These are phyloP conservation scores for Invenusta paracnida DNA, from an alignment of 2,888 invertebrate genomes.

Conservation along the genomic window DNA sequence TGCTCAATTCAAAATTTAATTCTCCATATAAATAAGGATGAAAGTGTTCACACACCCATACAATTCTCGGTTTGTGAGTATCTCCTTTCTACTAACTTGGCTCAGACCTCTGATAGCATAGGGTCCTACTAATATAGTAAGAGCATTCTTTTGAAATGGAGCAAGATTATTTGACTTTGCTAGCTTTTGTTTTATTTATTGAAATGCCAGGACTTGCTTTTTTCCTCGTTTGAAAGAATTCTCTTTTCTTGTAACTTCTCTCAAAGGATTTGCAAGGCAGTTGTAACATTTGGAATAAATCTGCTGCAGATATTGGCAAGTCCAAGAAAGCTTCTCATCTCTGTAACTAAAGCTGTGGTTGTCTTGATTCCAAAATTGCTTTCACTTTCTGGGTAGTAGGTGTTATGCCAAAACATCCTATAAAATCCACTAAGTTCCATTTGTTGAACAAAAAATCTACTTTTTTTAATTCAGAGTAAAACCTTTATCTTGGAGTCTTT, in stretches of 20 bases:
- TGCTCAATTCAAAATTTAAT: conserved; percentile 38
- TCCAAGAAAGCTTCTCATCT: too few relatives aligned
- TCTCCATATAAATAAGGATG: conserved; percentile 40
- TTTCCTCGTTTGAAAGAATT: background rate
- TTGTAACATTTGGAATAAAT: background rate
- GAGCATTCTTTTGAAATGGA: background rate
- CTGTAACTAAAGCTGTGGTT: too few relatives aligned
- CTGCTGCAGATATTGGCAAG: background rate
- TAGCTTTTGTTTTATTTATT: background rate
- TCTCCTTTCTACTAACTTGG: conserved; percentile 34
- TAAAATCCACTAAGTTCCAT: too few relatives aligned
- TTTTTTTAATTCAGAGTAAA: too few relatives aligned
- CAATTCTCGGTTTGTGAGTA: conserved; percentile 43
- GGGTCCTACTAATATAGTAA: background rate
- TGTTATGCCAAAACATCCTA: background rate
- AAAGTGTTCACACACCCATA: conserved; percentile 44
- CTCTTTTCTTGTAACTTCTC: background rate
- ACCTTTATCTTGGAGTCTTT: too few relatives aligned
- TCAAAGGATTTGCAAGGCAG: background rate
- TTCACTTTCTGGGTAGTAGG: too few relatives aligned
- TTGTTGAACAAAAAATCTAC: too few relatives aligned
- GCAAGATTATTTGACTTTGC: background rate
- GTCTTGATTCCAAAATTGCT: too few relatives aligned
- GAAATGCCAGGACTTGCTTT: background rate
- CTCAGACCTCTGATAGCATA: background rate